Evolutionary conservation across 64 coral and sea anemone species (phyloP), one percentile per base, ranked within the genome.

Genomic region (Platygyra sinensis): DNA sequence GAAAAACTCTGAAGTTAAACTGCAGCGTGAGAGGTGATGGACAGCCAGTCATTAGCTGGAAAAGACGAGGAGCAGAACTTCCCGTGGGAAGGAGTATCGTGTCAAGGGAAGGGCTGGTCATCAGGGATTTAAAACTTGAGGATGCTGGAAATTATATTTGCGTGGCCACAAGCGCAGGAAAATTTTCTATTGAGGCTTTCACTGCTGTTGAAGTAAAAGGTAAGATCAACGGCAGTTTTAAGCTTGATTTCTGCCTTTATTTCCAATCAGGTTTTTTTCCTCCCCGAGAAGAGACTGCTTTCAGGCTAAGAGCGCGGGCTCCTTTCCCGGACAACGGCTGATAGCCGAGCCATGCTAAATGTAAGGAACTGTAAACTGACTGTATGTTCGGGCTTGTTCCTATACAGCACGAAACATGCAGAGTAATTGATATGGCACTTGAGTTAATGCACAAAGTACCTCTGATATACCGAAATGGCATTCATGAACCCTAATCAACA

Each of bases 41-140:
- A 74, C 77, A 76, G 10, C 86, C 92, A 50, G 86, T 89, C 1
- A 80, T 93, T 39, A 88, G 77, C 78, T 93, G 92, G 92, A 75
- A 73, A 67, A 87, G 76, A 83, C 77, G 69, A 17, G 39, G 32
- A 1, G 69, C 52, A 0, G 22, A 28, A 49, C 67, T 93, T 39
- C 91, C 91, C 1, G 1, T 46, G 22, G 86, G 78, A 28, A 80
- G 86, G 8, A 42, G 39, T 10, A 15, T 82, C 27, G 42, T 62
- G 3, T 30, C 52, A 20, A 42, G 15, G 15, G 69, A 59, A 2
- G 42, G 38, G 19, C 74, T 93, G 77, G 15, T 89, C 2, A 93
- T 93, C 4, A 76, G 36, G 24, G 60, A 82, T 27, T 20, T 31
- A 13, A 33, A 55, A 52, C 20, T 51, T 0, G 49, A 50, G 4